Evolutionary conservation across 2,113 vertebrate species (phyloP), one percentile per base, ranked within the genome.

Genomic region (Smithornis capensis): DNA sequence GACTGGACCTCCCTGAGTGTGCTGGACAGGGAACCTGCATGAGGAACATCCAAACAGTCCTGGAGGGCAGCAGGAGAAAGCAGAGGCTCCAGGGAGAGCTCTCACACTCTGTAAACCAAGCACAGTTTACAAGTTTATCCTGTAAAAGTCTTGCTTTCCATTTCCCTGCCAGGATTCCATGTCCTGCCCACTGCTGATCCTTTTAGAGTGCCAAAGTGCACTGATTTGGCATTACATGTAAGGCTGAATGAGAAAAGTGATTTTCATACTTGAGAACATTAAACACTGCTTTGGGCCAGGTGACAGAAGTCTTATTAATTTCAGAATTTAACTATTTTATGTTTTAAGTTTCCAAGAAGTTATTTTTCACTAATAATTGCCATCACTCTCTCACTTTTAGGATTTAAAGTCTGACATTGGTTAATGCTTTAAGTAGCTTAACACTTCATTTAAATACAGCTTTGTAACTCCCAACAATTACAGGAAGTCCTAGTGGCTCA

Each of bases 371-470:
- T 50, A 52, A 52, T 21, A 67, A 29, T 45, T 31, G 91, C 89
- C 85, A 70, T 83, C 18, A 1, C n/a, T 63, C 87, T 87, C 55
- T 55, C 53, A 55, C 50, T 86, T 92, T 60, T 59, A 63, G 76
- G 49, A 50, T 83, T 77, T 53, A 4, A 88, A 94, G 38, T 76
- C 76, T 76, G 64, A 59, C 81, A 89, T 60, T 1, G 7, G 92
- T 87, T 88, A 96, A 96, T 76, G 71, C 74, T 90, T 63, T 77
- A 96, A 97, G 90, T 22, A 90, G 87, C 90, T 97, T 93, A 93
- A 82, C 79, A 62, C 91, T 94, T 92, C 93, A 95, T 96, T 97
- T 95, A 96, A 96, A 97, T 59, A 91, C 86, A 96, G 96, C 94
- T 93, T 76, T 64, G 78, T 49, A 80, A 90, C 73, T 77, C 78